Conservation (phyloP, 2,888 invertebrate genomes). For the Philereme transversata region DNA sequence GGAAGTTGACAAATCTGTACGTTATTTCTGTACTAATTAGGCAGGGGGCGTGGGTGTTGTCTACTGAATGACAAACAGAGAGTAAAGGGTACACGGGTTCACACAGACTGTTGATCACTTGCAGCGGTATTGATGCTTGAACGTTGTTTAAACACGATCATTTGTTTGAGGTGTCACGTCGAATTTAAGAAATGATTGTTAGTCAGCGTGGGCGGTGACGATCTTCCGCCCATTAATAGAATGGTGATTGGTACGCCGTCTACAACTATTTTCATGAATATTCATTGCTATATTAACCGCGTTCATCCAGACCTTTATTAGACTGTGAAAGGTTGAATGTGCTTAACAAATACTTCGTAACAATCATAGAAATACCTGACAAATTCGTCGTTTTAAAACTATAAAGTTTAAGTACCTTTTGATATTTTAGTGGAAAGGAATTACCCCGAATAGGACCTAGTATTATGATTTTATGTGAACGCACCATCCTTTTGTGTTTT, state of each 20-base stretch:
- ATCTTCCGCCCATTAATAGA: slow-evolving; percentile 37
- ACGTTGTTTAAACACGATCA: slow-evolving; percentile 26
- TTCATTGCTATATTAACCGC: slow-evolving; percentile 37
- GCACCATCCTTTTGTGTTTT: too few species aligned
- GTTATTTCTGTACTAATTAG: slow-evolving; percentile 84
- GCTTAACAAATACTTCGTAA: slow-evolving; percentile 1
- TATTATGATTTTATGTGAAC: too few species aligned
- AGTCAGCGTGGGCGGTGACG: slow-evolving; percentile 37
- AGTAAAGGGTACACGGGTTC: slow-evolving; percentile 43
- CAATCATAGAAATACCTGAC: background rate
- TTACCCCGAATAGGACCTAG: too few species aligned
- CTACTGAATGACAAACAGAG: slow-evolving; percentile 63
- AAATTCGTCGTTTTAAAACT: background rate
- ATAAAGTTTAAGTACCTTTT: too few species aligned
- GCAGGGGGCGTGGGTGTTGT: slow-evolving; percentile 64
- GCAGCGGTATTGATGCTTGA: slow-evolving; percentile 27
- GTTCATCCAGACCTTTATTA: slow-evolving; percentile 34
- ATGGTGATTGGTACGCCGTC: slow-evolving; percentile 38
- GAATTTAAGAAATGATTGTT: slow-evolving; percentile 31
- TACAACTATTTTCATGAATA: slow-evolving; percentile 41
- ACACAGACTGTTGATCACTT: slow-evolving; percentile 53
- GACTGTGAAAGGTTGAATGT: slow-evolving; percentile 29
- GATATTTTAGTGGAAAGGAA: too few species aligned
- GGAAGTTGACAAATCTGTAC: slow-evolving; percentile 81
- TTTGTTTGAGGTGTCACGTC: slow-evolving; percentile 50